A percentile compares a stretch with the other conserved stretches of the same genome.
These are phyloP conservation scores for Aphis gossypii DNA, from an alignment of 1,140 invertebrate genomes.

Conservation along the genomic window DNA sequence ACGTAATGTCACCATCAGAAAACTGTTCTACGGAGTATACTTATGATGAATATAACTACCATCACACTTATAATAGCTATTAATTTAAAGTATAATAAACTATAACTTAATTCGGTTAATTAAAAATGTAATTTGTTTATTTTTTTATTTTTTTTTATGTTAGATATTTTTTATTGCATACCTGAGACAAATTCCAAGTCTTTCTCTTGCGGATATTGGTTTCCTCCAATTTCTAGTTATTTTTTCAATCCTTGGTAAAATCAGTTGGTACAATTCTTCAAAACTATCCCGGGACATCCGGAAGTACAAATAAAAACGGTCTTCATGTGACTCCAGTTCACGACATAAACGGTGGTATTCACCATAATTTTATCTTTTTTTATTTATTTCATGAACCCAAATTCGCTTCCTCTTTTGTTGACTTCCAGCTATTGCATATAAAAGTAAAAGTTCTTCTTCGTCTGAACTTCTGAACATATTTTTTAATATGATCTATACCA, in stretches of 20 bases:
- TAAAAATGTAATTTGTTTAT: too few relatives aligned
- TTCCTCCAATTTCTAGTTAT: conserved; percentile 45
- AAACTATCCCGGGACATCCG: neutral
- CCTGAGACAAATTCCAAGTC: conserved; percentile 21
- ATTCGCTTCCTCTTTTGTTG: conserved; percentile 21
- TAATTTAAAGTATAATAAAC: too few relatives aligned
- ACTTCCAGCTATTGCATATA: conserved; percentile 8
- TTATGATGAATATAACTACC: neutral
- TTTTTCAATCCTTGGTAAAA: conserved; percentile 25
- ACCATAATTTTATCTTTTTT: neutral
- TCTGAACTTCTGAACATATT: conserved; percentile 1
- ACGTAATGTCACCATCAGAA: neutral
- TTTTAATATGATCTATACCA: neutral
- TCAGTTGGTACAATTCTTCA: conserved; percentile 16
- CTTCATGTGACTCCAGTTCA: neutral
- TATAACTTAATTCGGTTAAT: too few relatives aligned
- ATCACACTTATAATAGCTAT: too few relatives aligned
- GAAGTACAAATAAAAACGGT: conserved; percentile 1
- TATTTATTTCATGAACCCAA: conserved; percentile 4
- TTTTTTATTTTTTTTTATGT: neutral
- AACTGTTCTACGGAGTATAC: neutral
- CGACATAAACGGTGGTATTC: neutral
- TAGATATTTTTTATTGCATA: conserved; percentile 4
- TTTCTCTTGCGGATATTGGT: conserved; percentile 24
- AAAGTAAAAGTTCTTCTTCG: conserved; percentile 19